Percentiles rank a stretch among this genome's conserved stretches.
Evolutionary conservation across 1,140 invertebrate genomes (phyloP).

Genomic region (Atta colombica): DNA sequence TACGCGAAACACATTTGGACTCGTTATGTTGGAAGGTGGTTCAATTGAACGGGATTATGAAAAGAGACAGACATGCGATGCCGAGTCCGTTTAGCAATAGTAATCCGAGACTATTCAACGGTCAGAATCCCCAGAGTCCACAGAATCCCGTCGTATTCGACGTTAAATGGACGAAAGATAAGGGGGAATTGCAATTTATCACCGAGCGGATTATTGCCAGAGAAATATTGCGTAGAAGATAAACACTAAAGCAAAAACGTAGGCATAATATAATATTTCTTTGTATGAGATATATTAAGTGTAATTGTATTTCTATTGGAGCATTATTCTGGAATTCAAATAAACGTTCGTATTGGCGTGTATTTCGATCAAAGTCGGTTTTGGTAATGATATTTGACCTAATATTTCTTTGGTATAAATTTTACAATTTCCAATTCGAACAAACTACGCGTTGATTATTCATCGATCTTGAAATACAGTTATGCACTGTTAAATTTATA

Average conservation of each 20-base stretch:
- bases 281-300: neutral
- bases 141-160: conserved; percentile 26
- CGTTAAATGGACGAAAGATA: conserved; percentile 56
- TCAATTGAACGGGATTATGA: conserved; percentile 68
- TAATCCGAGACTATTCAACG: conserved; percentile 64
- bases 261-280: neutral
- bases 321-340: neutral
- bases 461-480: too few species aligned
- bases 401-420: too few species aligned
- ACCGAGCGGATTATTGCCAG: conserved; percentile 32
- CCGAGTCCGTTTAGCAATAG: conserved; percentile 55
- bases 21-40: conserved; percentile 52
- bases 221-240: conserved; percentile 2
- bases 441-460: too few species aligned
- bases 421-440: too few species aligned
- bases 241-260: neutral
- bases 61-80: conserved; percentile 48
- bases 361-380: too few species aligned
- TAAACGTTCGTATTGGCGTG: too few species aligned
- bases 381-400: too few species aligned
- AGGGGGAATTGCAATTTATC: conserved; percentile 54
- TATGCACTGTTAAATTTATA: too few species aligned
- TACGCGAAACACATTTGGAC: conserved; percentile 51
- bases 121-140: conserved; percentile 45
- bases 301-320: neutral